Evolutionary conservation across 2,888 invertebrate genomes (phyloP), one percentile per base, ranked within the genome.

Genomic region (Cantharis nigra): DNA sequence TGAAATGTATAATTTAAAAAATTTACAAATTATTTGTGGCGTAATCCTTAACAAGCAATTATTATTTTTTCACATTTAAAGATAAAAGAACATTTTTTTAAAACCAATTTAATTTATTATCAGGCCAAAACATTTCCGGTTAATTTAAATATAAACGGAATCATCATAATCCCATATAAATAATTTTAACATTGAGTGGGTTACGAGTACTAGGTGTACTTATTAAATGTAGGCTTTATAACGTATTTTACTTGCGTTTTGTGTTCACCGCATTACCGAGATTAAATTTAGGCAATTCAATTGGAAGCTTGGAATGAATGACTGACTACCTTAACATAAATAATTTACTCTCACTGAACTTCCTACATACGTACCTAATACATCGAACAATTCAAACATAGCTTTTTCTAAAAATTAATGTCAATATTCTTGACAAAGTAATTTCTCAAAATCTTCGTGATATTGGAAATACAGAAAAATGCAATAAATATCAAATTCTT

Each of bases 231-330:
- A 65, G 20, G 23, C 23, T 20, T 65, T 65, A 65, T 18, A 65
- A 20, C 11, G 65, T 65, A 65, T 65, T 65, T 65, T 65, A 65
- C 20, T 18, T 16, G n/a, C 11, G 65, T 33, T 65, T 65, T 65
- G 65, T 65, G 65, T 23, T 65, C 65, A 65, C 65, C 65, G 20
- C 65, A 65, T 65, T 65, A 65, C 65, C 65, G 65, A 65, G 65
- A 65, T 65, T 65, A 65, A 65, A 65, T 65, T 65, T 65, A 20
- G 65, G 65, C 65, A 65, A 65, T 65, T 65, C 65, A 65, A 65
- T 65, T 65, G 65, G 11, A 20, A 20, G 65, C 18, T 65, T 65
- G 20, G 65, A 18, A 65, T 65, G 20, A 65, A 65, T 65, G 65
- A 33, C 33, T 33, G 33, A 65, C 65, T 65, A 65, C 65, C 65